phyloP scores from a whole-genome alignment of 2,888 invertebrate genomes.

The Adelphocoris suturalis region DNA sequence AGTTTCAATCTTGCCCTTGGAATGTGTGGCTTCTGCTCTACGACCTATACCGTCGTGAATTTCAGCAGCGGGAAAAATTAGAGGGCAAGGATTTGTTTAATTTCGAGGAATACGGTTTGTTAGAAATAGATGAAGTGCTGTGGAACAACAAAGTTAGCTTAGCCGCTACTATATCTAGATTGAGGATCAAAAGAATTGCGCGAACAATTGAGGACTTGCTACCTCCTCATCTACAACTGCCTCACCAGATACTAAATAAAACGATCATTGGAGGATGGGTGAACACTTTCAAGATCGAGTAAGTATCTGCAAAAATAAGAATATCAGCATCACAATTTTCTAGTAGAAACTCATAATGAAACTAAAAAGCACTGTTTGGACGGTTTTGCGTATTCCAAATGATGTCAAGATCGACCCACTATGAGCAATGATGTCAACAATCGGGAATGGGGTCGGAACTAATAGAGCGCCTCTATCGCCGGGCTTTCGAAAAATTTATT shows the following conservation, averaged over 20 bases:
- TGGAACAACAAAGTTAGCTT: slow-evolving; percentile 85
- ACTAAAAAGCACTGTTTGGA: too few relatives aligned
- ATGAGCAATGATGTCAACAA: too few relatives aligned
- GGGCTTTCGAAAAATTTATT: too few relatives aligned
- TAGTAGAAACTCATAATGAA: too few relatives aligned
- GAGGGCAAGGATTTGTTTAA: slow-evolving; percentile 62
- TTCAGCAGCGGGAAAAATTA: slow-evolving; percentile 76
- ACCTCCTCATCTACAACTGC: slow-evolving; percentile 86
- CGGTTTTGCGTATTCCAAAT: too few relatives aligned
- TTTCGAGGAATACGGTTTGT: slow-evolving; percentile 74
- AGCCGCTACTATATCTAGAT: slow-evolving; percentile 87
- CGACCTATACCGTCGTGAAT: slow-evolving; percentile 85
- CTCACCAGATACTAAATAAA: slow-evolving; percentile 83
- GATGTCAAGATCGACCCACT: too few relatives aligned
- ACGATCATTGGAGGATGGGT: slow-evolving; percentile 84
- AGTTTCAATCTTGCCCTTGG: slow-evolving; percentile 68
- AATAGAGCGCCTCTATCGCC: too few relatives aligned
- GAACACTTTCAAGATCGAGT: slow-evolving; percentile 79
- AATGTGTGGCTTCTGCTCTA: slow-evolving; percentile 85
- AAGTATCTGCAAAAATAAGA: too few relatives aligned
- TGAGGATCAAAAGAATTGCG: slow-evolving; percentile 87
- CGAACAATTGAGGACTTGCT: slow-evolving; percentile 84
- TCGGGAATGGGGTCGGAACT: too few relatives aligned
- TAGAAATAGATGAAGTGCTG: slow-evolving; percentile 83
- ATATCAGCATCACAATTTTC: too few relatives aligned